Evolutionary conservation across 2,797 vertebrate genomes (phyloP).

Genomic region (Hoplostethus mediterraneus): DNA sequence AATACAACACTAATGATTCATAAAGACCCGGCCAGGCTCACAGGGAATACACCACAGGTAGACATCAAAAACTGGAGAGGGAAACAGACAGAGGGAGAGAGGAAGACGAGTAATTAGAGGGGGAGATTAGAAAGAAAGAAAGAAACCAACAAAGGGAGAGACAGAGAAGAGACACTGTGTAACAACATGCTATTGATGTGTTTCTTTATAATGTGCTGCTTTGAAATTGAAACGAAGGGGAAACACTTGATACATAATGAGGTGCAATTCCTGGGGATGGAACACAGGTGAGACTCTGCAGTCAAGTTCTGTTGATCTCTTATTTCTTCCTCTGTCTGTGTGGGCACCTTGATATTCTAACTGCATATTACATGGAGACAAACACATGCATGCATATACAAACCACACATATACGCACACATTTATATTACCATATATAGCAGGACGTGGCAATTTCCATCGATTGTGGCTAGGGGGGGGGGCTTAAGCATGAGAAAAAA

Average conservation of each 20-base stretch:
- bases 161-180: not conserved
- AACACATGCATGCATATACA: no score
- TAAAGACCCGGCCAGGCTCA: slow-evolving; percentile 36
- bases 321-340: no score
- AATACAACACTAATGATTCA: slow-evolving; percentile 48
- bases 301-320: no score
- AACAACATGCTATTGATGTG: slow-evolving; percentile 5
- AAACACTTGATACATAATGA: slow-evolving; percentile 25
- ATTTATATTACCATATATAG: no score
- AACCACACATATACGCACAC: no score
- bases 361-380: no score
- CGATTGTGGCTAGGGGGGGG: no score
- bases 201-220: slow-evolving; percentile 6
- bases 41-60: slow-evolving; percentile 37
- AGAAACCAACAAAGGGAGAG: not conserved
- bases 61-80: slow-evolving; percentile 18
- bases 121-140: not conserved
- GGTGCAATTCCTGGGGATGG: slow-evolving; percentile 28
- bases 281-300: not conserved
- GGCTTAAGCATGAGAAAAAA: no score
- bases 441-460: no score
- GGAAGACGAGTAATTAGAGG: not conserved
- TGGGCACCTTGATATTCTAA: no score
- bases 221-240: not conserved
- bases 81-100: not conserved